Conservation (phyloP, 2,113 vertebrate species). For the Eulemur macaco region DNA sequence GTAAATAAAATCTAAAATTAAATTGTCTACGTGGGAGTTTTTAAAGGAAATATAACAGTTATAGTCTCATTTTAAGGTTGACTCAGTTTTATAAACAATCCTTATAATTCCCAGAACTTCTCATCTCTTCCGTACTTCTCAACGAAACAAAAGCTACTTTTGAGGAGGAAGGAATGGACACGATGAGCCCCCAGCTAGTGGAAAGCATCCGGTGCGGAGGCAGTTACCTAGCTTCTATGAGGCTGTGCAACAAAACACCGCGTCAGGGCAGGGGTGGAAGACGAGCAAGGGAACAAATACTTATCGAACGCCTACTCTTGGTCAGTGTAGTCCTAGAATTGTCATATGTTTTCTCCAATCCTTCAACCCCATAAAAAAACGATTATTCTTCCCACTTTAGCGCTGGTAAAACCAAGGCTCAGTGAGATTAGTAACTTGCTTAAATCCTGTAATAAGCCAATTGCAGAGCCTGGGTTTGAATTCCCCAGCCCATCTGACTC, state of each 20-base stretch:
- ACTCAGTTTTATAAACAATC: constrained; percentile 51
- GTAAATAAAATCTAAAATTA: constrained; percentile 69
- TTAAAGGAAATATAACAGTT: constrained; percentile 30
- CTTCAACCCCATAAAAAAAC: background rate
- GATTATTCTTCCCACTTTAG: background rate
- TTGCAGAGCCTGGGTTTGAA: background rate
- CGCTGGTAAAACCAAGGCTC: background rate
- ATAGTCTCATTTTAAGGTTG: background rate
- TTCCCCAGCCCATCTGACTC: background rate
- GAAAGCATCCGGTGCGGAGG: background rate
- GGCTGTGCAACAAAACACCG: too few relatives aligned
- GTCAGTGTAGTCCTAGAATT: background rate
- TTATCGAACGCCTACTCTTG: background rate
- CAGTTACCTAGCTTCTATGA: background rate
- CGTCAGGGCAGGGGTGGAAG: fast-evolving
- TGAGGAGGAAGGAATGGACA: background rate
- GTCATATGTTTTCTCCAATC: background rate
- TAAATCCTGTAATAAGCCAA: background rate
- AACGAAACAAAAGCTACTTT: constrained; percentile 51
- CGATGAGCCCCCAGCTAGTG: background rate
- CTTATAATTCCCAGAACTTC: constrained; percentile 44
- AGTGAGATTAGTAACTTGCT: background rate
- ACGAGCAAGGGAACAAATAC: fast-evolving
- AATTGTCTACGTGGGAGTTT: constrained; percentile 27
- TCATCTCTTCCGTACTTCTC: background rate